phyloP scores from a whole-genome alignment of 1,140 invertebrate species.

The Panonychus citri region DNA sequence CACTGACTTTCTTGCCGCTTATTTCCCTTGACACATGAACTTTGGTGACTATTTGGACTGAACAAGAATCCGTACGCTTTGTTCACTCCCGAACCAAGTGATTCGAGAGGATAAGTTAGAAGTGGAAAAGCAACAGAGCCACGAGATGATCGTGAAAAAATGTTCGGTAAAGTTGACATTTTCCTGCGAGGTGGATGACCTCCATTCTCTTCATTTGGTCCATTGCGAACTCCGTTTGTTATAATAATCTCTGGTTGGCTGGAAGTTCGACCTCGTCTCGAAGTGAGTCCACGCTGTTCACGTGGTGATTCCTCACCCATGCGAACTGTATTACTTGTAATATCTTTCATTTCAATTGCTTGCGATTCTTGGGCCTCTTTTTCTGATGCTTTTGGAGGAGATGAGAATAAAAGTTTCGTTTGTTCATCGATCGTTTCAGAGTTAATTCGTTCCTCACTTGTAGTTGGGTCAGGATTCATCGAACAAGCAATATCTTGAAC shows the following conservation, averaged over 20 bases:
- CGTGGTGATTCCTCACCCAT: background rate
- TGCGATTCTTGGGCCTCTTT: too few relatives aligned
- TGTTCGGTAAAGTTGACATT: background rate
- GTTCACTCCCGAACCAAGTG: conserved; percentile 8
- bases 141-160: conserved; percentile 28
- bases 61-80: conserved; percentile 3
- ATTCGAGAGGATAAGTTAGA: conserved; percentile 14
- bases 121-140: conserved; percentile 51
- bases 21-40: conserved; percentile 18
- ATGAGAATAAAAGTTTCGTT: background rate
- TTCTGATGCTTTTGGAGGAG: too few relatives aligned
- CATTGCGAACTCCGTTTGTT: background rate
- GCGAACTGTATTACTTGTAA: too few relatives aligned
- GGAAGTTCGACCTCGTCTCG: background rate
- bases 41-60: conserved; percentile 4
- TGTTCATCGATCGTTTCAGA: background rate
- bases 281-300: background rate
- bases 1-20: conserved; percentile 41
- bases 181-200: background rate
- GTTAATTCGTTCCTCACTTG: background rate
- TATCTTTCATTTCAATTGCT: background rate
- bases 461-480: background rate
- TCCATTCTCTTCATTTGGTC: background rate
- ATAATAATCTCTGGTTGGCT: background rate
- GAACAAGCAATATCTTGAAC: background rate